A percentile compares a stretch with the other conserved stretches of the same genome.
phyloP scores from a whole-genome alignment of 2,888 invertebrate species.

The Argyra leucocephala region DNA sequence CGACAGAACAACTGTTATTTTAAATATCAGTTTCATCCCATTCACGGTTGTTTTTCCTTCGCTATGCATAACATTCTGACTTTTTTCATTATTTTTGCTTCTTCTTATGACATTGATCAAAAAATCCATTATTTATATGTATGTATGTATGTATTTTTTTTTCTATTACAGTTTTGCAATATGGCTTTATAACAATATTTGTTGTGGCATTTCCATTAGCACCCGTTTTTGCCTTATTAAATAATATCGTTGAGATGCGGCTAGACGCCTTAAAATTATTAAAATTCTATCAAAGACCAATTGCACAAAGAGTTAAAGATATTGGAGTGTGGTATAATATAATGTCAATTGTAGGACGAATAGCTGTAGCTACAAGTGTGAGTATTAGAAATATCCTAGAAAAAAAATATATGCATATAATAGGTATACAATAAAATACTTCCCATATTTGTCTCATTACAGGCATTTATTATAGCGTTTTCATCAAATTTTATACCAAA shows the following conservation, averaged over 20 bases:
- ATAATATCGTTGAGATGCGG: slow-evolving; percentile 75
- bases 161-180: slow-evolving; percentile 59
- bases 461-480: slow-evolving; percentile 75
- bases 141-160: not conserved
- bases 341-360: slow-evolving; percentile 60
- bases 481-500: slow-evolving; percentile 76
- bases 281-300: slow-evolving; percentile 61
- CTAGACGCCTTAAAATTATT: slow-evolving; percentile 74
- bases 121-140: not conserved
- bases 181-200: slow-evolving; percentile 77
- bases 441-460: slow-evolving; percentile 27
- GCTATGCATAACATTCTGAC: too few species aligned
- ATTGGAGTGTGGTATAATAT: slow-evolving; percentile 75
- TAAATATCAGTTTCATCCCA: too few species aligned
- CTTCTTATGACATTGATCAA: too few species aligned
- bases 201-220: slow-evolving; percentile 79
- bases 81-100: too few species aligned
- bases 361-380: slow-evolving; percentile 70
- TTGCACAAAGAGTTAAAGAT: slow-evolving; percentile 61
- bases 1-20: too few species aligned
- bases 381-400: too few species aligned
- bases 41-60: too few species aligned
- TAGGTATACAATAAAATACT: too few species aligned
- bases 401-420: too few species aligned
- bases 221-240: slow-evolving; percentile 69